Evolutionary conservation across 1,140 invertebrate species (phyloP).

Genomic region (Heterodera carotae): DNA sequence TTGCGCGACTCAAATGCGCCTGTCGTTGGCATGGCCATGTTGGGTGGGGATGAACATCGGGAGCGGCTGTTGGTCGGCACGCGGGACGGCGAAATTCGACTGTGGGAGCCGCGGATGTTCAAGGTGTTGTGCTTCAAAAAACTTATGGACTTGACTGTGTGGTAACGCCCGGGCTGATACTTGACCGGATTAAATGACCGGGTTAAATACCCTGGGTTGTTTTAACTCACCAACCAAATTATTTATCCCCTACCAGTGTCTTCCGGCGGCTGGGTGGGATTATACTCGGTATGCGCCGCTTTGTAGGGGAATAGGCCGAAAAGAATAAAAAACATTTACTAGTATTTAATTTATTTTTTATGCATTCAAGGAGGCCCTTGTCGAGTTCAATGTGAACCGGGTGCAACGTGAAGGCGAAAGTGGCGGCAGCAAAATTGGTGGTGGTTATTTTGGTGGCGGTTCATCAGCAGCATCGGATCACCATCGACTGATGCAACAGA

Average conservation of each 20-base stretch:
- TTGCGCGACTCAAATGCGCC: conserved; percentile 50
- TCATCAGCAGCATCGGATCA: neutral
- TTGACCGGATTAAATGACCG: no score
- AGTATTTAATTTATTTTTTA: no score
- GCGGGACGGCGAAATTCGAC: conserved; percentile 42
- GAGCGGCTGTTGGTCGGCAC: conserved; percentile 43
- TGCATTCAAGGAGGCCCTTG: conserved; percentile 40
- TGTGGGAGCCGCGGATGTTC: conserved; percentile 53
- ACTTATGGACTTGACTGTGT: no score
- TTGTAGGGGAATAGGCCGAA: no score
- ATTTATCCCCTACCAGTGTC: no score
- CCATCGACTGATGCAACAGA: conserved; percentile 21
- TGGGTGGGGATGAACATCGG: conserved; percentile 10
- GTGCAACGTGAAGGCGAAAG: conserved; percentile 10
- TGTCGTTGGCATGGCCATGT: conserved; percentile 39
- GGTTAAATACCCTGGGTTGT: neutral
- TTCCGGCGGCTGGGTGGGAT: neutral
- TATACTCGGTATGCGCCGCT: no score
- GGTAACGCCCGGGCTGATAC: no score
- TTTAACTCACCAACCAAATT: no score
- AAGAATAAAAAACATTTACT: no score
- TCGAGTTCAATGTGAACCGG: conserved; percentile 51
- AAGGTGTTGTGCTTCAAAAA: conserved; percentile 26
- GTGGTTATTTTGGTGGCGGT: neutral
- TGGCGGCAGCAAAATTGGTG: neutral